Percentiles rank a stretch among this genome's conserved stretches.
Evolutionary conservation across 2,888 invertebrate genomes (phyloP).

Genomic region (Pandemis corylana): DNA sequence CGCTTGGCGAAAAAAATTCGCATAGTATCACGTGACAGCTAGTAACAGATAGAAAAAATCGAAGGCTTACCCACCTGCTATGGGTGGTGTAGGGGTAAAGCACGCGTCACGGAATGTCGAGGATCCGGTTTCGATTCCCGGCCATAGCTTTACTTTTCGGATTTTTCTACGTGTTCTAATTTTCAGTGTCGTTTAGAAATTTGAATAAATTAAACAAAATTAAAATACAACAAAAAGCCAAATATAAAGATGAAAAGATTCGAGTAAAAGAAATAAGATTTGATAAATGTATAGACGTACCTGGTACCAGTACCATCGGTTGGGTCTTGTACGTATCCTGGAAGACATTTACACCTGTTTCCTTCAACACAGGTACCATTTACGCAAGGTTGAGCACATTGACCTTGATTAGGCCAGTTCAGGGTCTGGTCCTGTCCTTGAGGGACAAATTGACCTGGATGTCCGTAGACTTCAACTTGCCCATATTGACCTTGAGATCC

Average conservation of each 20-base stretch:
- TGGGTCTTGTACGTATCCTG: slow-evolving; percentile 79
- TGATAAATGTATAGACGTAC: slow-evolving; percentile 50
- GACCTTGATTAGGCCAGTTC: slow-evolving; percentile 44
- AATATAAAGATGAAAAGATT: slow-evolving; percentile 15
- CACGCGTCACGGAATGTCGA: too few relatives aligned
- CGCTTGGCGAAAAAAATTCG: too few relatives aligned
- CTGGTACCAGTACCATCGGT: slow-evolving; percentile 60
- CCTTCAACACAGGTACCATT: slow-evolving; percentile 87
- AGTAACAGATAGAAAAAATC: too few relatives aligned
- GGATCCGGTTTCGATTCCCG: too few relatives aligned
- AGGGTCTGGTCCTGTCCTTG: slow-evolving; percentile 19
- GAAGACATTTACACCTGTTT: slow-evolving; percentile 83
- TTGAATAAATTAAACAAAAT: slow-evolving; percentile 7
- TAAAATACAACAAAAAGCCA: slow-evolving; percentile 27
- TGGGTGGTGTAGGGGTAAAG: too few relatives aligned
- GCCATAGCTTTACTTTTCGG: too few relatives aligned
- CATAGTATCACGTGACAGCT: too few relatives aligned
- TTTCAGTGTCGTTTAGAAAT: too few relatives aligned
- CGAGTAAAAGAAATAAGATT: slow-evolving; percentile 6
- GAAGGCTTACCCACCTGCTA: too few relatives aligned
- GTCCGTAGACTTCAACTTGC: background rate
- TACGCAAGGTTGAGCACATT: slow-evolving; percentile 87
- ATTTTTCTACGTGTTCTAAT: too few relatives aligned
- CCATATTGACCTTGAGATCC: background rate
- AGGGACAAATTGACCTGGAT: slow-evolving; percentile 8